Base-by-base conservation (phyloP, 2,797 vertebrate species). In the Miichthys miiuy region DNA sequence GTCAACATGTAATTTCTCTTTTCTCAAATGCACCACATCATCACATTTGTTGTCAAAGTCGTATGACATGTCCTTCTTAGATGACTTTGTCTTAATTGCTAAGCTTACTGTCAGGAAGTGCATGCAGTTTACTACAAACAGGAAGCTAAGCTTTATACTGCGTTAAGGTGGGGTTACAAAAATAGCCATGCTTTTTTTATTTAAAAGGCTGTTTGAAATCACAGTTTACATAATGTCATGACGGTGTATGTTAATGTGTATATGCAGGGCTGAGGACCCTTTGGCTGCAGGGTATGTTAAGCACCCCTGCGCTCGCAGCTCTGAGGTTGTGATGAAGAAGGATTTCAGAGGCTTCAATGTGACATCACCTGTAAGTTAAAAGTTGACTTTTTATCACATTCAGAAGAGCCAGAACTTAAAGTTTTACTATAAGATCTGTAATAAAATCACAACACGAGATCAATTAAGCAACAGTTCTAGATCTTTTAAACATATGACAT, bases 311-410 rank as follows among this genome's bases (percentile, higher is more conserved):
- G 86, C 85, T 72, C 48, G 14, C 38, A 88, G 86, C 47, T 57
- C 48, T 6, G 82, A 91, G 30, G 23, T 91, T 44, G 87, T 92
- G 57, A 89, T 95, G 80, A 62, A 82, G 9, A 55, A 92, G 1
- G 64, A 41, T 41, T 91, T 89, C 64, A 52, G 2, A 13, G 89
- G 93, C 65, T 1, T 20, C 11, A 67, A 79, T 6, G 4, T 95
- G 57, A 83, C 69, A n/a, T 68, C 86, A 4, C 68, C 77, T 46
- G 94, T 96, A 93, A 94, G 93, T 38, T 11, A 3, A 2, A 52
- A n/a, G 4, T 17, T 8, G 11, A 23, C 7, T 56, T 13, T n/a
- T 57, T 44, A 8, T 42, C 16, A 55, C 21, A 68, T 38, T 72
- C 18, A 20, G 38, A 72, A 17, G 13, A 41, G 30, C 21, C 2